phyloP scores from a whole-genome alignment of 2,113 vertebrate genomes.

The Tinamus guttatus region DNA sequence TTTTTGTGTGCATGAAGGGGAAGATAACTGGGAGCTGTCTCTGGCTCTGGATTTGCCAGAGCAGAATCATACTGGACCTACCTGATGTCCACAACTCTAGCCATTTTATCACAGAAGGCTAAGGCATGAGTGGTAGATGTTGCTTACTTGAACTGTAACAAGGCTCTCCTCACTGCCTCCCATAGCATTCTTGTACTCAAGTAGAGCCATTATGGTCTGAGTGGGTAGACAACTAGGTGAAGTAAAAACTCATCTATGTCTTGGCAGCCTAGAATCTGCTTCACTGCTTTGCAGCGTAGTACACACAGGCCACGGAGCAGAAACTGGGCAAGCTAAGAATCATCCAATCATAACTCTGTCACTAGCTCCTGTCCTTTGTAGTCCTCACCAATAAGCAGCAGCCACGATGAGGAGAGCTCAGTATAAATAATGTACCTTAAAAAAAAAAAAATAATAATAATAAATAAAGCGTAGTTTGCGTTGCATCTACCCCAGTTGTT shows the following conservation, averaged over 20 bases:
- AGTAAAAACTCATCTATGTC: neutral
- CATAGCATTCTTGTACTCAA: neutral
- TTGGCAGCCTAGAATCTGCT: neutral
- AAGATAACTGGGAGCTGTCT: neutral
- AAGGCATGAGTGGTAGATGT: neutral
- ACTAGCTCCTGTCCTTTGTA: no score
- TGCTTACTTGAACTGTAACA: neutral
- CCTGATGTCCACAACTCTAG: no score
- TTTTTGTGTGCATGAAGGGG: neutral
- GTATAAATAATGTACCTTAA: no score
- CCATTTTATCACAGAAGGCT: neutral
- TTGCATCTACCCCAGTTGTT: no score
- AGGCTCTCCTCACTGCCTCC: neutral
- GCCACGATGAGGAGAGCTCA: no score
- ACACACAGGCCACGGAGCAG: no score
- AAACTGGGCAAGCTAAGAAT: no score
- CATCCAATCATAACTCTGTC: no score
- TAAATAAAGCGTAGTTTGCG: no score
- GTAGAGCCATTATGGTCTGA: neutral
- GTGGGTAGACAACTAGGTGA: neutral
- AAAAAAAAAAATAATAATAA: no score
- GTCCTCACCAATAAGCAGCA: no score
- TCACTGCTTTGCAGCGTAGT: neutral
- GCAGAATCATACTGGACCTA: neutral
- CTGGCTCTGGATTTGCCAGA: neutral